Percentiles rank a stretch among this genome's conserved stretches.
These are phyloP conservation scores for Entomyzon cyanotis DNA, from an alignment of 2,113 vertebrate species.

Conservation along the genomic window DNA sequence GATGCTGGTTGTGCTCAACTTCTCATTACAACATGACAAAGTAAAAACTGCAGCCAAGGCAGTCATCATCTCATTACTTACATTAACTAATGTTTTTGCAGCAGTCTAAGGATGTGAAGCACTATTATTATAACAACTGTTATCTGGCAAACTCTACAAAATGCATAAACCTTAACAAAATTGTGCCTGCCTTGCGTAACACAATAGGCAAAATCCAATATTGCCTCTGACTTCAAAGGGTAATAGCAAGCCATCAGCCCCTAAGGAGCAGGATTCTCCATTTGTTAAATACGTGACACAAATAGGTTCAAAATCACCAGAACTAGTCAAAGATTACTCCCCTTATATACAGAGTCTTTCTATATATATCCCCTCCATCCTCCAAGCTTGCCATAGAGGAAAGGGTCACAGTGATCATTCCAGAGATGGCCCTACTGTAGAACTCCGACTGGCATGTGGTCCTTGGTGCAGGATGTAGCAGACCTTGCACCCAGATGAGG, in stretches of 20 bases:
- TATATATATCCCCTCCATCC: not conserved
- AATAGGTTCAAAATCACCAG: not conserved
- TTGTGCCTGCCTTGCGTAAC: not conserved
- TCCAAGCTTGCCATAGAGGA: not conserved
- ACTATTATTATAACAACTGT: not conserved
- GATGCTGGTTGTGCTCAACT: not conserved
- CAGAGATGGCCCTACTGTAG: not conserved
- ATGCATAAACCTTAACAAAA: not conserved
- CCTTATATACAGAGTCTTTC: not conserved
- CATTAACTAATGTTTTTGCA: slow-evolving; percentile 5
- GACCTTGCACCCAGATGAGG: not conserved
- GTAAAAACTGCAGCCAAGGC: not conserved
- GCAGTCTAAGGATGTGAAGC: not conserved
- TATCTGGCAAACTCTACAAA: not conserved
- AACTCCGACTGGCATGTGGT: rapidly evolving
- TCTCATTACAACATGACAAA: not conserved
- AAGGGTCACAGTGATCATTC: not conserved
- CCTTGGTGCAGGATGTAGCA: not conserved
- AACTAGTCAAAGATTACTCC: not conserved
- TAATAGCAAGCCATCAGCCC: not conserved
- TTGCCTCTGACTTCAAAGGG: not conserved
- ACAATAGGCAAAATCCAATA: not conserved
- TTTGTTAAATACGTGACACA: not conserved
- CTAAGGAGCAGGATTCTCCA: not conserved
- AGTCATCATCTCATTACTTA: not conserved